Evolutionary conservation across 1,140 invertebrate genomes (phyloP).

Genomic region (Aporrectodea caliginosa): DNA sequence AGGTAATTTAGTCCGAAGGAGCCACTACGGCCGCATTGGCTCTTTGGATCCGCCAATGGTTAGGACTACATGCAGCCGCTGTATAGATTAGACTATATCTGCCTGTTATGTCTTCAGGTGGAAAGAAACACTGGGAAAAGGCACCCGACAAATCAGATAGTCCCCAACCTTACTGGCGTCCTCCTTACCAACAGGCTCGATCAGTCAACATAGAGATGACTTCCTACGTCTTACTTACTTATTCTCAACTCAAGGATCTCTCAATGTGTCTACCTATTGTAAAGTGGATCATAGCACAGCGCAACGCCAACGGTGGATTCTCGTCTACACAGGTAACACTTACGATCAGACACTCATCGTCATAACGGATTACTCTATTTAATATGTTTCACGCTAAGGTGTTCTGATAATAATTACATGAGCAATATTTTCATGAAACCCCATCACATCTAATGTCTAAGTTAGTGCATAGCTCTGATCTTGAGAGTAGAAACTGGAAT

Average conservation of each 20-base stretch:
- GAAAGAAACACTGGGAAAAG: not conserved
- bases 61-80: not conserved
- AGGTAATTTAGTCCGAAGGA: not conserved
- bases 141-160: not conserved
- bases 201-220: conserved; percentile 81
- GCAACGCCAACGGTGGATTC: conserved; percentile 78
- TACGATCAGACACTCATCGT: not conserved
- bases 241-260: conserved; percentile 54
- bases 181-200: conserved; percentile 45
- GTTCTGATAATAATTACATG: not conserved
- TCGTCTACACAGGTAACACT: conserved; percentile 63
- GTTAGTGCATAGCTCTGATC: not conserved
- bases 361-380: not conserved
- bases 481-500: not conserved
- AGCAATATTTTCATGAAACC: not conserved
- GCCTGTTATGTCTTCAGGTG: not conserved
- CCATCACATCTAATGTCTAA: no score
- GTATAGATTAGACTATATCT: not conserved
- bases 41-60: not conserved
- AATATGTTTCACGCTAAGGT: not conserved
- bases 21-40: not conserved
- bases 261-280: conserved; percentile 68
- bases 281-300: conserved; percentile 76
- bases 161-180: not conserved
- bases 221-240: conserved; percentile 71